These are phyloP conservation scores for Mastomys natalensis DNA, from an alignment of 2,113 vertebrate genomes.

Conservation along the genomic window DNA sequence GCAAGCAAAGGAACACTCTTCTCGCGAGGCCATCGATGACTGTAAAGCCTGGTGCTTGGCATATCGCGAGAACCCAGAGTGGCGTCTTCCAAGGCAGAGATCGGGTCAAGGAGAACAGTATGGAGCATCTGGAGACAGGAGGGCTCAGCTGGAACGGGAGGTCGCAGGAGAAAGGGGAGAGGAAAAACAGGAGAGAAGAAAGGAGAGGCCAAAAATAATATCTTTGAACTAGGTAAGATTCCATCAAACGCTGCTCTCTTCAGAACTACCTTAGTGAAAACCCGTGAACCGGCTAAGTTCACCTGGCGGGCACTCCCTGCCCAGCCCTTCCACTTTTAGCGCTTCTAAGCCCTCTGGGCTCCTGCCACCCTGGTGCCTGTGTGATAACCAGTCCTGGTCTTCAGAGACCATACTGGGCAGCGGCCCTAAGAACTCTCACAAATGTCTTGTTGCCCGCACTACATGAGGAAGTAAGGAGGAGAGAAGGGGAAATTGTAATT, in stretches of 20 bases:
- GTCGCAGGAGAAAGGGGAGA: conserved; percentile 36
- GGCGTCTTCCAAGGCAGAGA: not conserved
- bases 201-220: conserved; percentile 53
- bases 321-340: not conserved
- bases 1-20: not conserved
- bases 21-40: not conserved
- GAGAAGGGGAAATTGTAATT: not conserved
- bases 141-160: conserved; percentile 28
- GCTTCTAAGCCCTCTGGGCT: not conserved
- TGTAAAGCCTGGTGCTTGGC: not conserved
- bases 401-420: not conserved
- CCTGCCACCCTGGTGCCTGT: not conserved
- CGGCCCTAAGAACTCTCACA: not conserved
- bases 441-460: not conserved
- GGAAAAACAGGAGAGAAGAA: conserved; percentile 8
- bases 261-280: conserved; percentile 34
- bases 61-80: not conserved
- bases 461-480: not conserved
- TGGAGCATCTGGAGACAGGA: not conserved
- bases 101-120: conserved; percentile 1
- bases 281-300: not conserved
- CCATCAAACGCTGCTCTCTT: conserved; percentile 47
- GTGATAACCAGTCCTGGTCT: not conserved
- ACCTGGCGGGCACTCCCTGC: not conserved
- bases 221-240: conserved; percentile 50